Evolutionary conservation across 1,140 invertebrate species (phyloP).

Genomic region (Gonioctena quinquepunctata): DNA sequence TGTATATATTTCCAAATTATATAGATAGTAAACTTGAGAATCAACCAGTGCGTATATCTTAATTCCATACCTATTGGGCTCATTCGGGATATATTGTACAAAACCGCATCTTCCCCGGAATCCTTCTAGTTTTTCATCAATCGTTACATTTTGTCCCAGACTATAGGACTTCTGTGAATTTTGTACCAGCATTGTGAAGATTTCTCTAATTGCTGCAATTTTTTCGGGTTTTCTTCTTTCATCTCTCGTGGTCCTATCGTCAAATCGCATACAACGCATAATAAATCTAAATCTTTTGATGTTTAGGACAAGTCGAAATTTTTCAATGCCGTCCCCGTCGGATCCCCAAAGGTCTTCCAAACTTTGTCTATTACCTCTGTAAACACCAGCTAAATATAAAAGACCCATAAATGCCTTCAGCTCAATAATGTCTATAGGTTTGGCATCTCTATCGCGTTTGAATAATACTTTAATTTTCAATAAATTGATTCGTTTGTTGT

Average conservation of each 20-base stretch:
- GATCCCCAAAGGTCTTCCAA: conserved; percentile 41
- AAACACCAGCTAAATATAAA: conserved; percentile 33
- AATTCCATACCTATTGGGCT: neutral
- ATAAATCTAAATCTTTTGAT: conserved; percentile 44
- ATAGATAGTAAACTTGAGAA: neutral
- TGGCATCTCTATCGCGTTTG: conserved; percentile 11
- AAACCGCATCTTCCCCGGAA: neutral
- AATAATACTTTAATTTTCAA: neutral
- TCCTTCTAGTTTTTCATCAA: neutral
- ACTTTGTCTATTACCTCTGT: conserved; percentile 32
- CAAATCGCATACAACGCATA: conserved; percentile 36
- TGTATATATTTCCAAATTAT: neutral
- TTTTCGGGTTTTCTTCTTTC: conserved; percentile 30
- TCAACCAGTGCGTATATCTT: neutral
- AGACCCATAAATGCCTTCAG: conserved; percentile 24
- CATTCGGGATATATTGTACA: conserved; percentile 41
- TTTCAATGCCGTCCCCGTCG: conserved; percentile 26
- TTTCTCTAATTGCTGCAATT: conserved; percentile 36
- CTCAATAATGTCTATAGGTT: conserved; percentile 12
- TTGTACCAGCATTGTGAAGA: conserved; percentile 47
- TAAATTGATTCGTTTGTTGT: conserved; percentile 12
- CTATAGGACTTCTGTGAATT: conserved; percentile 42
- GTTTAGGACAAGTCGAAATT: conserved; percentile 49
- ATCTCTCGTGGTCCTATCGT: conserved; percentile 41
- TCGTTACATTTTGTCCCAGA: neutral